Percentiles rank a stretch among this genome's conserved stretches.
Conservation (phyloP, 2,113 vertebrate species). For the Hemicordylus capensis region DNA sequence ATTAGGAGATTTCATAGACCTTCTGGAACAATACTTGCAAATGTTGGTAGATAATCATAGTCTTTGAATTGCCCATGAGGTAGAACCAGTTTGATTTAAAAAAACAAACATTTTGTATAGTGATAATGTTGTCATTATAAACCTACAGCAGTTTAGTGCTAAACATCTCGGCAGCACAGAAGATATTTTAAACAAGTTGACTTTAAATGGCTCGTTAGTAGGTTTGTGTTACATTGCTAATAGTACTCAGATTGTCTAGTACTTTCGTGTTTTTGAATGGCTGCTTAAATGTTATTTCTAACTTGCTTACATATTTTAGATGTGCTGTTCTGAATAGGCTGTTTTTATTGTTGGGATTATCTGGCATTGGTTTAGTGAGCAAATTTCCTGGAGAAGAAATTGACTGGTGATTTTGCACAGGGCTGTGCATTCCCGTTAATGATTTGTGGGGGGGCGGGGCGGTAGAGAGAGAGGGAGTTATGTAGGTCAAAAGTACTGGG, state of each 20-base stretch:
- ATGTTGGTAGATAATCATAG: neutral
- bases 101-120: rapidly evolving
- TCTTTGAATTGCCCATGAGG: neutral
- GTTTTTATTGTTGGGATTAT: constrained; percentile 31
- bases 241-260: neutral
- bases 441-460: constrained; percentile 29
- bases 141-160: neutral
- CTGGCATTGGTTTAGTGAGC: constrained; percentile 43
- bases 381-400: constrained; percentile 38
- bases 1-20: neutral
- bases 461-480: neutral
- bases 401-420: constrained; percentile 30
- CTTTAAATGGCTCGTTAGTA: neutral
- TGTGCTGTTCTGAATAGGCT: neutral
- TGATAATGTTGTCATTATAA: rapidly evolving
- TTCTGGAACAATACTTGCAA: neutral
- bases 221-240: neutral
- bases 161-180: neutral
- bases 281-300: constrained; percentile 9
- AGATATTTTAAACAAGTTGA: rapidly evolving
- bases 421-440: constrained; percentile 38
- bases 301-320: constrained; percentile 24
- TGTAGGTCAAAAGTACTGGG: constrained; percentile 15
- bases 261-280: constrained; percentile 11
- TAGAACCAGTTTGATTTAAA: neutral